Evolutionary conservation across 2,888 invertebrate species (phyloP), one percentile per base, ranked within the genome.

Genomic region (Eupithecia subfuscata): DNA sequence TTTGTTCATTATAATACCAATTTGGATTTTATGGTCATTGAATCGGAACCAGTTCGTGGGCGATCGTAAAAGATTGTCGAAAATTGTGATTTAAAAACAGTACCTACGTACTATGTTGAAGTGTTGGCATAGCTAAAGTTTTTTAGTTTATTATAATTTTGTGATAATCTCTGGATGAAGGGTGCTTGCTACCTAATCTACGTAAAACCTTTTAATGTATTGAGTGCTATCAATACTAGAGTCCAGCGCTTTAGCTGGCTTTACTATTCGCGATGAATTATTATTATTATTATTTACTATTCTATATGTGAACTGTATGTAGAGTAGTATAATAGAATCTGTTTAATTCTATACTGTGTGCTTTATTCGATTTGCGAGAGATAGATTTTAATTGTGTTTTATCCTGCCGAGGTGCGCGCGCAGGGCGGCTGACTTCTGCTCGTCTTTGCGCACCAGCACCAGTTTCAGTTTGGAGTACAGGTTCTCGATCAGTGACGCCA

Each of bases 401-500:
- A 98, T 98, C 91, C 98, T 97, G 79, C 96, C 96, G 88, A 98
- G 95, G 89, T 98, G 98, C 80, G 97, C 96, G 91, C 97, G 95
- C 84, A 98, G 92, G 77, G 97, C 96, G 82, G 97, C 97, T 76
- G 97, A 97, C 88, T 97, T 97, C 83, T 96, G 96, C 84, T 98
- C 98, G 88, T 97, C 98, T 90, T 99, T 98, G 92, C 98, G 98
- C 85, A 99, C 97, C 92, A 99, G 95, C 96, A 99, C 98, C 91
- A 98, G 93, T 95, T 99, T 99, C 96, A 99, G 96, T 96, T 99
- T 99, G 86, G 98, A 98, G 96, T 99, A 99, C 82, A 99, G 95
- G 94, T 99, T 99, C 95, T 99, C 99, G 90, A 99, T 99, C 84
- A 98, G 96, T 79, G 98, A 97, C 71, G 98, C 98, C 77, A 98